Evolutionary conservation across 2,797 vertebrate species (phyloP), one percentile per base, ranked within the genome.

Genomic region (Vultur gryphus): DNA sequence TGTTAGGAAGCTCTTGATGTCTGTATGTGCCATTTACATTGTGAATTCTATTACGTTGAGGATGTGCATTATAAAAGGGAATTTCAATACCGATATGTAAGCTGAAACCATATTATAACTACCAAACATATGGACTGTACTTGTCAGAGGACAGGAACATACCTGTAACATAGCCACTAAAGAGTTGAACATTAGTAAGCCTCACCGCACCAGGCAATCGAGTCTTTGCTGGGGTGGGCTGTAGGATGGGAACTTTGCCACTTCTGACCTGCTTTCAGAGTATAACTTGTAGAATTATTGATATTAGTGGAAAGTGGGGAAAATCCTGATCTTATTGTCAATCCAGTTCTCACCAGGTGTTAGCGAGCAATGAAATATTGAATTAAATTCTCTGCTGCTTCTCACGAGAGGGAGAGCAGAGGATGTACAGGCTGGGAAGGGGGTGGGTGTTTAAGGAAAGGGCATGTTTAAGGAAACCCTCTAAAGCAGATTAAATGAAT

Each of bases 111-210:
- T 48, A 44, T 48, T 51, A 14, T 44, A 72, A 44, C 8, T 18
- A 13, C 33, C 6, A 33, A 59, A 28, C 0, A 1, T 10, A 13
- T 7, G 28, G 39, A 20, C 28, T 29, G 20, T 33, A 6, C 31
- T 61, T 78, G 16, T 48, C 39, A 6, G 24, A 83, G 43, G 55
- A 33, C 33, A 41, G 48, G 59, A 80, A 13, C 2, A 8, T 25
- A 9, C 1, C 0, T 7, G 59, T 51, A 31, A 26, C 9, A 39
- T 15, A 51, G 7, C 11, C 48, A 13, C 28, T 18, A 1, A 43
- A 23, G 31, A 48, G 9, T 1, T 67, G 75, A 57, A 13, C 11
- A 15, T 25, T 39, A 31, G 24, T 18, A 29, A 91, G 18, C 3
- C 17, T 54, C 51, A 35, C 23, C 25, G 15, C 0, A 0, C 21